These are phyloP conservation scores for Hedya salicella DNA, from an alignment of 2,888 invertebrate genomes.

Conservation along the genomic window DNA sequence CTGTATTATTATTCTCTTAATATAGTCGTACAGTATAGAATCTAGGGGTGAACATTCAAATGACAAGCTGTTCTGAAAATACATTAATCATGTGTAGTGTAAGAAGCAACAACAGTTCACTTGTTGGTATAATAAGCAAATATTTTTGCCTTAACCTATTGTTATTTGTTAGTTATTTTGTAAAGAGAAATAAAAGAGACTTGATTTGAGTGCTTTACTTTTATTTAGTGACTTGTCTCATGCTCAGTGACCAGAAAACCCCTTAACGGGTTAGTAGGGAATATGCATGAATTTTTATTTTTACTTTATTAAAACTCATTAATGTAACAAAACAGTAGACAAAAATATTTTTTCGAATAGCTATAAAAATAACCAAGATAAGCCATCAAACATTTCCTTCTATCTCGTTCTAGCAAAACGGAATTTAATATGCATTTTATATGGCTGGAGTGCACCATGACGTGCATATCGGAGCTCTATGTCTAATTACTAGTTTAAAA, in stretches of 20 bases:
- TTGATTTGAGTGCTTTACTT: constrained; percentile 12
- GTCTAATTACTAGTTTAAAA: too few relatives aligned
- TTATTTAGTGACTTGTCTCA: constrained; percentile 2
- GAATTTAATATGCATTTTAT: too few relatives aligned
- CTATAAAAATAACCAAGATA: too few relatives aligned
- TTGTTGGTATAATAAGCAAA: constrained; percentile 5
- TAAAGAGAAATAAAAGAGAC: constrained; percentile 26
- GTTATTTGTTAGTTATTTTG: constrained; percentile 31
- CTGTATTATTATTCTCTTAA: neutral
- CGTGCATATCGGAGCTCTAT: too few relatives aligned
- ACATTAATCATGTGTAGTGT: neutral
- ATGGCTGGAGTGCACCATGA: too few relatives aligned
- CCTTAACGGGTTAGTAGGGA: too few relatives aligned
- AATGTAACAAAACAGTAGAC: too few relatives aligned
- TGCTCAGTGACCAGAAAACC: neutral
- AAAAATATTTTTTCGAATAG: too few relatives aligned
- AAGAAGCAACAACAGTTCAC: neutral
- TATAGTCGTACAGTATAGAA: neutral
- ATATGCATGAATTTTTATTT: too few relatives aligned
- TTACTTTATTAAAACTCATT: too few relatives aligned
- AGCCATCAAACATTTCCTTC: too few relatives aligned
- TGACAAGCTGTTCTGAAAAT: neutral
- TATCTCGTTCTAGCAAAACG: too few relatives aligned
- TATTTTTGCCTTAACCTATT: constrained; percentile 21
- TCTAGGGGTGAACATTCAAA: neutral